Percentiles rank a stretch among this genome's conserved stretches.
phyloP scores from a whole-genome alignment of 2,113 vertebrate species.

The Larimichthys crocea region DNA sequence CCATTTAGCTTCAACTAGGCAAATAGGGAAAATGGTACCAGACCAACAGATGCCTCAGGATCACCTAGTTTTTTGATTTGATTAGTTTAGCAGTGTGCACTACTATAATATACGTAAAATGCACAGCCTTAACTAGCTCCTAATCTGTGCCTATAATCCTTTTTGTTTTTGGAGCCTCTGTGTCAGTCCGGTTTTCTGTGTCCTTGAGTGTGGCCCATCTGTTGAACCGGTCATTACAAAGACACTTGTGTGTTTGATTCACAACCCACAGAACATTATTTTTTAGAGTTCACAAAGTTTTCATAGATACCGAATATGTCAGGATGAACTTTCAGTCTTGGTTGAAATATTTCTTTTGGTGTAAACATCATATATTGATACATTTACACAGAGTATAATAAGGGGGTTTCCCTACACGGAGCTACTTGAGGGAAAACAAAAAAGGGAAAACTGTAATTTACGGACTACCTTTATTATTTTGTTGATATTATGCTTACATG shows the following conservation, averaged over 20 bases:
- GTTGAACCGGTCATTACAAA: background rate
- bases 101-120: background rate
- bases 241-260: background rate
- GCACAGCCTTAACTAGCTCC: background rate
- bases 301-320: background rate
- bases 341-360: background rate
- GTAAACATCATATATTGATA: background rate
- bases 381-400: no score
- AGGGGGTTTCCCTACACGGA: background rate
- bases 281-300: background rate
- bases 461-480: background rate
- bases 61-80: background rate
- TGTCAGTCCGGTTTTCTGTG: background rate
- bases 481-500: background rate
- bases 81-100: background rate
- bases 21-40: slow-evolving; percentile 1
- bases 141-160: background rate
- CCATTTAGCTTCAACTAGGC: background rate
- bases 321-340: background rate
- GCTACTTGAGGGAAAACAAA: background rate
- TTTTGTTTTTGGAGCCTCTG: background rate
- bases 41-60: background rate
- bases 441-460: background rate
- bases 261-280: background rate
- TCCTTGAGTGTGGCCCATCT: background rate